Conservation (phyloP, 2,888 invertebrate species). For the Adelognathus sp. region DNA sequence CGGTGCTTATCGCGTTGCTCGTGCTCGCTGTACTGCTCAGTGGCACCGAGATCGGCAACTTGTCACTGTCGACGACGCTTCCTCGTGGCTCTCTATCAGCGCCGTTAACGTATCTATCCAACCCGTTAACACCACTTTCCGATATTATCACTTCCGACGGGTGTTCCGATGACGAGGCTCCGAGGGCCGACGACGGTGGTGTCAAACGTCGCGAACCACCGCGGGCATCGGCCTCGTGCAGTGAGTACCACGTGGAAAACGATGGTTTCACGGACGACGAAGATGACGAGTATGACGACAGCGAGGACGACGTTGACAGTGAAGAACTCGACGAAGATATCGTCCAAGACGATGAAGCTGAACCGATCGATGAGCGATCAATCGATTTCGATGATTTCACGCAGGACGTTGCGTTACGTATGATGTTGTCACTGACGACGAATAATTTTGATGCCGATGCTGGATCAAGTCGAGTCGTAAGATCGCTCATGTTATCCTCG, state of each 20-base stretch:
- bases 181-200: slow-evolving; percentile 17
- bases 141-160: slow-evolving; percentile 31
- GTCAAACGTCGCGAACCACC: slow-evolving; percentile 20
- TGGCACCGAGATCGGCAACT: slow-evolving; percentile 8
- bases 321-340: too few relatives aligned
- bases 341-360: slow-evolving; percentile 18
- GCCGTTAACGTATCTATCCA: slow-evolving; percentile 19
- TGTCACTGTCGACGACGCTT: slow-evolving; percentile 25
- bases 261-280: slow-evolving; percentile 49
- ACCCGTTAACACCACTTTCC: slow-evolving; percentile 23
- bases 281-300: slow-evolving; percentile 48
- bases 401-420: slow-evolving; percentile 16
- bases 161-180: slow-evolving; percentile 25
- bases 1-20: slow-evolving; percentile 33
- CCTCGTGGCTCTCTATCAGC: slow-evolving; percentile 26
- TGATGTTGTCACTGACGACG: not conserved
- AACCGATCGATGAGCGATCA: not conserved
- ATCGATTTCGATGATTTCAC: slow-evolving; percentile 29
- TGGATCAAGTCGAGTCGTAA: slow-evolving; percentile 49
- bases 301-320: slow-evolving; percentile 35
- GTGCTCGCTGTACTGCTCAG: slow-evolving; percentile 20
- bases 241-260: slow-evolving; percentile 23
- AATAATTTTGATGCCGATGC: slow-evolving; percentile 44
- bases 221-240: not conserved
- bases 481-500: slow-evolving; percentile 78